phyloP scores from a whole-genome alignment of 2,888 invertebrate genomes.

The Allacma fusca region DNA sequence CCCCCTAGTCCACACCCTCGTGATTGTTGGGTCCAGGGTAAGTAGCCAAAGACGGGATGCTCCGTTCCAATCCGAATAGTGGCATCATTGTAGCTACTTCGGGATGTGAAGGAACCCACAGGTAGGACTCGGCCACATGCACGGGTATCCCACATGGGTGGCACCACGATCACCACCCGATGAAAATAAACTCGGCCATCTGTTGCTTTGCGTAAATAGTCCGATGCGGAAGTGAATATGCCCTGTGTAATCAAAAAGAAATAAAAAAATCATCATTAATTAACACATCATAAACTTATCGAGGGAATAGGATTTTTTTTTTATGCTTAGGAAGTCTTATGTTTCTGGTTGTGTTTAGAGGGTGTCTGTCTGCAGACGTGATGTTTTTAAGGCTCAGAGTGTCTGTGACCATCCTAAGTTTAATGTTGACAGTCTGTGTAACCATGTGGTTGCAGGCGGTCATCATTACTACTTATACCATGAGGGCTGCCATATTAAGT shows the following conservation, averaged over 20 bases:
- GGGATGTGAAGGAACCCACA: slow-evolving; percentile 66
- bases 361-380: too few species aligned
- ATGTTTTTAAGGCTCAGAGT: too few species aligned
- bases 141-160: slow-evolving; percentile 68
- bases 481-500: too few species aligned
- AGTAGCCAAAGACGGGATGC: slow-evolving; percentile 68
- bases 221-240: slow-evolving; percentile 69
- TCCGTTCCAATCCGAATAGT: slow-evolving; percentile 68
- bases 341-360: too few species aligned
- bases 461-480: not conserved
- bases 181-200: slow-evolving; percentile 70
- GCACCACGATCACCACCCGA: slow-evolving; percentile 70
- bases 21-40: slow-evolving; percentile 71
- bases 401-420: too few species aligned
- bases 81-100: slow-evolving; percentile 65
- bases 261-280: slow-evolving; percentile 40
- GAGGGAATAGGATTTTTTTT: not conserved
- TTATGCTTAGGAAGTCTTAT: too few species aligned
- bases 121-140: slow-evolving; percentile 60
- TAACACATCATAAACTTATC: not conserved
- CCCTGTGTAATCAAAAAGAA: slow-evolving; percentile 65
- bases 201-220: slow-evolving; percentile 69
- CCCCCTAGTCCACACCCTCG: slow-evolving; percentile 71
- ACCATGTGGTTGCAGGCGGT: slow-evolving; percentile 1
- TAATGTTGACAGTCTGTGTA: too few species aligned